Percentiles rank a stretch among this genome's conserved stretches.
Conservation (phyloP, 2,797 vertebrate species). For the Protosalanx chinensis region DNA sequence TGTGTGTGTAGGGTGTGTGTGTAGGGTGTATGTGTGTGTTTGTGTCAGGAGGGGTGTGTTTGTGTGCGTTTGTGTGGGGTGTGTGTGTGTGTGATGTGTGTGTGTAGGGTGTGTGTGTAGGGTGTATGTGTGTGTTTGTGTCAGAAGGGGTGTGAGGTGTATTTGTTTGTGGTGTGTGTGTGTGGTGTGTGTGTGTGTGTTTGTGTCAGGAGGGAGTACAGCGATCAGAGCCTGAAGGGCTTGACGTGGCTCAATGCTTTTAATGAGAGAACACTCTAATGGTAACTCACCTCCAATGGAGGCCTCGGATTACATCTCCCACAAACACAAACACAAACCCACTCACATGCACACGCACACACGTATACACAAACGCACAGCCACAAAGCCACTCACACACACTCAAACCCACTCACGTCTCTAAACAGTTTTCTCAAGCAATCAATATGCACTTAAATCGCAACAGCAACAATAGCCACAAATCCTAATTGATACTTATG, state of each 20-base stretch:
- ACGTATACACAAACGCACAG: conserved; percentile 2
- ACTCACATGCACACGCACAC: conserved; percentile 14
- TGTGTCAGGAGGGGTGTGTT: too few species aligned
- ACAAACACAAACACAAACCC: conserved; percentile 1
- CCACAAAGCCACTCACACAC: conserved; percentile 2
- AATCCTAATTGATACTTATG: background rate
- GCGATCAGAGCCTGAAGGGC: conserved; percentile 14
- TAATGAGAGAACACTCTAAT: background rate
- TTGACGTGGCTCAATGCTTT: background rate
- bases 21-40: conserved; percentile 2
- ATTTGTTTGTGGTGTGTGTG: background rate
- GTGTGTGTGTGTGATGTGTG: conserved; percentile 6
- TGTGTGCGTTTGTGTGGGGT: conserved; percentile 7
- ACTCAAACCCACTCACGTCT: background rate
- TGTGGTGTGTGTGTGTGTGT: conserved; percentile 7
- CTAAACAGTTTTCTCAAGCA: background rate
- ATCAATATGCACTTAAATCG: conserved; percentile 1
- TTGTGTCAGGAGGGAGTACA: conserved; percentile 5
- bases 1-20: background rate
- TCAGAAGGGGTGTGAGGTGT: background rate
- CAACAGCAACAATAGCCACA: background rate
- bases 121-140: conserved; percentile 12
- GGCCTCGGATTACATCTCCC: background rate
- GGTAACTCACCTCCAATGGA: background rate
- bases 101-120: conserved; percentile 3